Base-by-base conservation (phyloP, 2,113 vertebrate species). In the Percina caprodes region DNA sequence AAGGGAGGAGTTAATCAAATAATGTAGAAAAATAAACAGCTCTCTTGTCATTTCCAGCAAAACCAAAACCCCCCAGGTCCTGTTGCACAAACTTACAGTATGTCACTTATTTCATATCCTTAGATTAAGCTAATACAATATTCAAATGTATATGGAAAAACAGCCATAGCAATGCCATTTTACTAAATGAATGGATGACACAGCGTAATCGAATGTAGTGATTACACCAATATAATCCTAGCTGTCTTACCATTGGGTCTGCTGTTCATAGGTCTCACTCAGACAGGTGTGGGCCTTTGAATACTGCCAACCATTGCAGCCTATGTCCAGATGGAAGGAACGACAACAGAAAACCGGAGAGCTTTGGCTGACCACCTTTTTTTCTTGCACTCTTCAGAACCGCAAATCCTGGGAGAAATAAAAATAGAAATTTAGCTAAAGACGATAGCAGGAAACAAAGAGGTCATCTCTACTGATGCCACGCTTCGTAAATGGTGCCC, bases 171-270 rank as follows among this genome's bases (percentile, higher is more conserved):
- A 49, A 30, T 55, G 10, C 6, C 12, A 39, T n/a, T 35, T n/a
- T 6, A 26, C 58, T 26, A 9, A 21, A 56, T 39, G 16, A 23
- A 48, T 65, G 48, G 42, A 49, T 60, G 58, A 80, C 35, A 82
- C 3, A 23, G 35, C 33, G 60, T 51, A 48, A 66, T 73, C 19
- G 10, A 45, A 60, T 48, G 24, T 23, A 76, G 18, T 74, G 16
- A 61, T 80, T 51, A 71, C 24, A 35, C 58, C 67, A 87, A 88
- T 69, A 77, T 6, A 39, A 74, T 62, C 0, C 11, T 13, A 21
- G 70, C 65, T 82, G 59, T 77, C 91, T 97, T 92, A 97, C 97
- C 97, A 99, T 98, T 94, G 93, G 93, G 80, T 96, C 94, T 90
- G 93, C 87, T 90, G 91, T 92, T 97, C 95, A 97, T 95, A 95